These are phyloP conservation scores for Idris sp. DNA, from an alignment of 1,140 invertebrate genomes.

Conservation along the genomic window DNA sequence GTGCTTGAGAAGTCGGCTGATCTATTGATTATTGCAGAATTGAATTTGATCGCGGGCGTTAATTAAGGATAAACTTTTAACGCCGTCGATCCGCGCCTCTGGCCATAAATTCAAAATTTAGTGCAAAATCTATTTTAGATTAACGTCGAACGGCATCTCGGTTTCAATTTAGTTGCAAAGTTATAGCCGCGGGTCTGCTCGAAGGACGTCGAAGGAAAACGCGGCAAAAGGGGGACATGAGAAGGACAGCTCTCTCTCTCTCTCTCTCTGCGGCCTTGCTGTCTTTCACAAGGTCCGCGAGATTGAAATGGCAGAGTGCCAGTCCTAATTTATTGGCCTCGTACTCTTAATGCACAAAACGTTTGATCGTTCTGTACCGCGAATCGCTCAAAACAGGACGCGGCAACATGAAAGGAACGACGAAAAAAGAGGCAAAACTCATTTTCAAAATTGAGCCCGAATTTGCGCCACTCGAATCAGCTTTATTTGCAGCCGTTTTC, in stretches of 20 bases:
- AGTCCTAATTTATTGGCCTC: slow-evolving; percentile 75
- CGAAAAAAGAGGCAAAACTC: slow-evolving; percentile 44
- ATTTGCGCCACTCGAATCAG: slow-evolving; percentile 23
- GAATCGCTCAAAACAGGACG: slow-evolving; percentile 56
- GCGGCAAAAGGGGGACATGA: neutral
- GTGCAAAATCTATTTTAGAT: slow-evolving; percentile 54
- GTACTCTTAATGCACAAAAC: slow-evolving; percentile 72
- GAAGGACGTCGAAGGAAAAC: slow-evolving; percentile 9
- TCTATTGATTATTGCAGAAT: slow-evolving; percentile 27
- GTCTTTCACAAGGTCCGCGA: slow-evolving; percentile 71
- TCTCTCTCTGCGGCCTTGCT: slow-evolving; percentile 64
- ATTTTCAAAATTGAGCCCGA: slow-evolving; percentile 59
- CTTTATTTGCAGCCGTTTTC: slow-evolving; percentile 12
- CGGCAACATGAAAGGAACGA: slow-evolving; percentile 24
- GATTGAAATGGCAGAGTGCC: slow-evolving; percentile 77
- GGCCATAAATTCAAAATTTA: slow-evolving; percentile 53
- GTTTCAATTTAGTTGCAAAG: slow-evolving; percentile 63
- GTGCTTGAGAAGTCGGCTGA: no score
- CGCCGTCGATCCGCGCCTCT: slow-evolving; percentile 25
- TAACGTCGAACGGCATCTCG: slow-evolving; percentile 52
- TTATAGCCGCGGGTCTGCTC: slow-evolving; percentile 58
- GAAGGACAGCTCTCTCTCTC: slow-evolving; percentile 43
- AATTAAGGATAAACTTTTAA: slow-evolving; percentile 57
- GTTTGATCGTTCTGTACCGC: slow-evolving; percentile 66
- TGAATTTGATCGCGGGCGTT: slow-evolving; percentile 43